Base-by-base conservation (phyloP, 1,140 invertebrate species). In the Macrocentrus cingulum region DNA sequence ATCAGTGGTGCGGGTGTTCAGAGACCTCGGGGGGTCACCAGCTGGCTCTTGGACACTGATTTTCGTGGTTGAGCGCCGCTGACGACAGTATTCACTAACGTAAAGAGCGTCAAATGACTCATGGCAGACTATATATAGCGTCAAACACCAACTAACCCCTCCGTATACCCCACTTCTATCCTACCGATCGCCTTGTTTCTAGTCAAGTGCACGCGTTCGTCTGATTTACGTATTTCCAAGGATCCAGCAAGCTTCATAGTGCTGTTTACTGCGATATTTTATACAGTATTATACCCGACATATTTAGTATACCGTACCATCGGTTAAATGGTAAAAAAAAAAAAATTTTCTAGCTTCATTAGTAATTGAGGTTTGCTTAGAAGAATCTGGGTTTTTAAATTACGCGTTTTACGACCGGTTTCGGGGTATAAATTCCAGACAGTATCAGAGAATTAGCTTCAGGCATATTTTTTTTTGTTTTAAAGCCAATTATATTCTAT, bases 171-270 rank as follows among this genome's bases (percentile, higher is more conserved):
- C 68, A 64, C 70, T 65, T 67, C 60, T 53, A 25, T 48, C 6
- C 42, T 18, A 45, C 1, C 37, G 5, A 1, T 41, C 25, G 34
- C 23, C 25, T 54, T 71, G 67, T 69, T 71, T 71, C 70, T 70
- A 70, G 68, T 70, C 68, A 70, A 70, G 68, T 70, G 68, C 70
- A 61, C 46, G 56, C 56, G 57, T 53, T 65, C 63, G 62, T 71
- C 71, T 71, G 69, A 72, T 71, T 72, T 72, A 71, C 65, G 63
- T 64, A 34, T 62, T 65, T 71, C 63, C 67, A 68, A 65, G 61
- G 67, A 62, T 68, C 44, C 29, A 15, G 16, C 34, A 11, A 9
- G 18, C 15, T 37, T 5, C 20, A 52, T 37, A 29, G 13, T 49
- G 25, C 2, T 9, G 9, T 29, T 4, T 29, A 29, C 9, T 29